These are phyloP conservation scores for Litoditis marina DNA, from an alignment of 2,888 invertebrate genomes.

Conservation along the genomic window DNA sequence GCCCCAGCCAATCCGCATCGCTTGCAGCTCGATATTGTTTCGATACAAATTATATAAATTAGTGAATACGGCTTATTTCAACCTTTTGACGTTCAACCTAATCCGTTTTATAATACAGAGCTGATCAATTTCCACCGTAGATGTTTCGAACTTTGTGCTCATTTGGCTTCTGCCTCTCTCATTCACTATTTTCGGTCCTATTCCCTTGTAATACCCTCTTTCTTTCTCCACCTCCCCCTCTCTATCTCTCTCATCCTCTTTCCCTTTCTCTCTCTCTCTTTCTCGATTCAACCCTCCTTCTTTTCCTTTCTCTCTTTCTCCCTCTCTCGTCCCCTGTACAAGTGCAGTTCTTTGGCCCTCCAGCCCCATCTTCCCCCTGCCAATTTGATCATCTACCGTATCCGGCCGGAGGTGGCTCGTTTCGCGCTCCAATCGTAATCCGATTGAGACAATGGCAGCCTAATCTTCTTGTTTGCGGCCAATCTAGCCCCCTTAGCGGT, in stretches of 20 bases:
- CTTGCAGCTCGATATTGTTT: too few relatives aligned
- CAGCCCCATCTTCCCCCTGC: conserved; percentile 5
- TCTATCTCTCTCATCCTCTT: not conserved
- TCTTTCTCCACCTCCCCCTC: not conserved
- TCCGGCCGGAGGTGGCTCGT: conserved; percentile 15
- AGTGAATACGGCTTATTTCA: conserved; percentile 15
- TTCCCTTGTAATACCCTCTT: too few relatives aligned
- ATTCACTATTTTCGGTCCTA: too few relatives aligned
- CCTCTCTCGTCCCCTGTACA: not conserved
- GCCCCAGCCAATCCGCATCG: too few relatives aligned
- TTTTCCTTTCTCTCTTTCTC: not conserved
- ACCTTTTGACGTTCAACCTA: too few relatives aligned
- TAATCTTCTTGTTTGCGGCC: conserved; percentile 21
- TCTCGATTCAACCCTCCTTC: not conserved
- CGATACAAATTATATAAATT: too few relatives aligned
- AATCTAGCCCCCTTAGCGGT: conserved; percentile 21
- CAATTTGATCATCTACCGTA: conserved; percentile 15
- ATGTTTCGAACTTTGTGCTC: too few relatives aligned
- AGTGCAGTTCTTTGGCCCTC: conserved; percentile 12
- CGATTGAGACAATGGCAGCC: conserved; percentile 20
- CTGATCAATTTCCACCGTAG: too few relatives aligned
- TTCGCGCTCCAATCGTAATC: conserved; percentile 22
- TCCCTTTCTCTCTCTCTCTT: not conserved
- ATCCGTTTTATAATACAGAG: too few relatives aligned
- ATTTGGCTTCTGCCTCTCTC: too few relatives aligned